Percentiles rank a stretch among this genome's conserved stretches.
Conservation (phyloP, 1,140 invertebrate species). For the Lepidurus packardi region DNA sequence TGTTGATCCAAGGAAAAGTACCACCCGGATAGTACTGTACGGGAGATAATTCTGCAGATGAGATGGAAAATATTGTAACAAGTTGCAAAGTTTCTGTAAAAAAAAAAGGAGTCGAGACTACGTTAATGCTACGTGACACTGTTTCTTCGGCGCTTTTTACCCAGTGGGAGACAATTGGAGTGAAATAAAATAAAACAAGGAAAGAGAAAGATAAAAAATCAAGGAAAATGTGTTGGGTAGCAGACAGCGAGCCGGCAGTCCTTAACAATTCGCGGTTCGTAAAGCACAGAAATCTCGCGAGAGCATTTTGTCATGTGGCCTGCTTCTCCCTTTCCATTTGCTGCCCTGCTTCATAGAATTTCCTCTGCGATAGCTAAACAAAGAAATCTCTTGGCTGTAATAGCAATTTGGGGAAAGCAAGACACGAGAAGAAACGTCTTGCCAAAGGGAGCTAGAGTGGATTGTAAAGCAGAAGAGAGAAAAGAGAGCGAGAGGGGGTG, state of each 20-base stretch:
- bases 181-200: neutral
- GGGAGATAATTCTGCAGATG: too few relatives aligned
- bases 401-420: conserved; percentile 6
- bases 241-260: conserved; percentile 16
- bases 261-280: conserved; percentile 21
- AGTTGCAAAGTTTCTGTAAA: too few relatives aligned
- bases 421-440: conserved; percentile 14
- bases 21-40: too few relatives aligned
- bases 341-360: neutral
- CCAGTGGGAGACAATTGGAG: neutral
- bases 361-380: conserved; percentile 10
- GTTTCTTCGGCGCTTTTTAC: neutral
- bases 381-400: conserved; percentile 10
- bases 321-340: neutral
- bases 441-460: neutral
- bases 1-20: too few relatives aligned
- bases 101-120: too few relatives aligned
- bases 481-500: neutral
- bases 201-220: neutral
- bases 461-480: neutral
- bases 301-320: conserved; percentile 21
- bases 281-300: conserved; percentile 18
- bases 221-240: neutral
- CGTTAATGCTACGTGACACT: too few relatives aligned
- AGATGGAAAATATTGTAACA: too few relatives aligned